These are phyloP conservation scores for Pardalotus punctatus DNA, from an alignment of 2,113 vertebrate species.

Conservation along the genomic window DNA sequence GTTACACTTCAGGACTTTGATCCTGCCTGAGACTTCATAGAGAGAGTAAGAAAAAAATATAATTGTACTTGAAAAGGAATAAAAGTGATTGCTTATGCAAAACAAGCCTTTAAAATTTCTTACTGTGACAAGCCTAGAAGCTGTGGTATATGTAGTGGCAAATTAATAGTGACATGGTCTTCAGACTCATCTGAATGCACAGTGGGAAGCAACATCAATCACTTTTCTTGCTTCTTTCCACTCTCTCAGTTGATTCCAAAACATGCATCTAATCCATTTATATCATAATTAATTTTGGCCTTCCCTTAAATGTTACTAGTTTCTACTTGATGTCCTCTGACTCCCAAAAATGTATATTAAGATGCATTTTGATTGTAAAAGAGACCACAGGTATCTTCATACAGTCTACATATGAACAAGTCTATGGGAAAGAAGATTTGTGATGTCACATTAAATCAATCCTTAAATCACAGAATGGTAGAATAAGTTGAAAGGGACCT, in stretches of 20 bases:
- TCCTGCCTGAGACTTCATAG: neutral
- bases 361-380: neutral
- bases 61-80: neutral
- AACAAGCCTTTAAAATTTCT: slow-evolving; percentile 24
- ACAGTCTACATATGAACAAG: neutral
- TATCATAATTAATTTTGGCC: neutral
- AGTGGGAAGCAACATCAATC: neutral
- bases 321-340: neutral
- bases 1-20: neutral
- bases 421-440: neutral
- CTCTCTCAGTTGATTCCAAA: neutral
- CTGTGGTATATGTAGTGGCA: slow-evolving; percentile 6
- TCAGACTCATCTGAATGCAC: neutral
- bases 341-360: neutral
- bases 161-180: slow-evolving; percentile 1
- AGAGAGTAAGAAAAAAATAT: neutral
- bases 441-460: neutral
- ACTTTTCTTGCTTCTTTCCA: neutral
- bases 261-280: neutral
- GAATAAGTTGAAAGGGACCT: neutral
- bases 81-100: slow-evolving; percentile 2
- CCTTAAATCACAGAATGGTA: neutral
- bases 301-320: neutral
- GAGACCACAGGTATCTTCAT: neutral
- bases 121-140: slow-evolving; percentile 3